Conservation (phyloP, 2,797 vertebrate species). For the Onychomys leucogaster region DNA sequence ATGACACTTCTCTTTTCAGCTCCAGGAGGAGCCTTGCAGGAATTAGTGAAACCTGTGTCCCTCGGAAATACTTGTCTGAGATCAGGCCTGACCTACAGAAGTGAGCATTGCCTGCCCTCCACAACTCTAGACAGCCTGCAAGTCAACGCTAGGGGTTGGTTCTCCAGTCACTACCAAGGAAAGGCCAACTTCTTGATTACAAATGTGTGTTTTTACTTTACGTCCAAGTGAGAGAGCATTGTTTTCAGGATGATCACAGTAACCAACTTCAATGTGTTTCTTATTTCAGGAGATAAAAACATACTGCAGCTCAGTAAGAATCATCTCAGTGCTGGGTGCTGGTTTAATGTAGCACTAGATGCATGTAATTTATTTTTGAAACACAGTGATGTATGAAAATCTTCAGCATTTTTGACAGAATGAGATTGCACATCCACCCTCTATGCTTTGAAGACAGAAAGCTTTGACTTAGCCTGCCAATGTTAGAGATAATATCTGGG, state of each 20-base stretch:
- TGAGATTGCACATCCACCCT: conserved; percentile 71
- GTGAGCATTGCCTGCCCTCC: conserved; percentile 64
- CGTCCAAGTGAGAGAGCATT: conserved; percentile 83
- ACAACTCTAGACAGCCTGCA: conserved; percentile 79
- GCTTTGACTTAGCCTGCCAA: conserved; percentile 65
- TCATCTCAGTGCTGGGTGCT: conserved; percentile 75
- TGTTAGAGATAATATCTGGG: conserved; percentile 61
- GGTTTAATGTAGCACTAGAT: conserved; percentile 79
- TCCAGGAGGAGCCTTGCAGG: conserved; percentile 50
- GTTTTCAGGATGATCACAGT: conserved; percentile 85
- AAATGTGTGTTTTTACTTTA: conserved; percentile 84
- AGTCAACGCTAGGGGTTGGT: conserved; percentile 48
- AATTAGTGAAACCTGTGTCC: conserved; percentile 66
- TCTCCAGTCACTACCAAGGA: conserved; percentile 73
- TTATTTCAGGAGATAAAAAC: conserved; percentile 85
- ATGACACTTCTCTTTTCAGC: conserved; percentile 66
- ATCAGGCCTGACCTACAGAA: conserved; percentile 46
- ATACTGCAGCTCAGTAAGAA: conserved; percentile 77
- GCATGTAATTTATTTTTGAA: conserved; percentile 80
- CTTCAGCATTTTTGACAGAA: conserved; percentile 79
- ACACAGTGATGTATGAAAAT: conserved; percentile 79
- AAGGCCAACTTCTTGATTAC: conserved; percentile 86
- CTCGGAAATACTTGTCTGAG: conserved; percentile 52
- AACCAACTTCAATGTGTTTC: conserved; percentile 84
- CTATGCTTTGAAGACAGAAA: conserved; percentile 64